A percentile compares a stretch with the other conserved stretches of the same genome.
Evolutionary conservation across 2,113 vertebrate genomes (phyloP).

Genomic region (Macheiramphus alcinus): DNA sequence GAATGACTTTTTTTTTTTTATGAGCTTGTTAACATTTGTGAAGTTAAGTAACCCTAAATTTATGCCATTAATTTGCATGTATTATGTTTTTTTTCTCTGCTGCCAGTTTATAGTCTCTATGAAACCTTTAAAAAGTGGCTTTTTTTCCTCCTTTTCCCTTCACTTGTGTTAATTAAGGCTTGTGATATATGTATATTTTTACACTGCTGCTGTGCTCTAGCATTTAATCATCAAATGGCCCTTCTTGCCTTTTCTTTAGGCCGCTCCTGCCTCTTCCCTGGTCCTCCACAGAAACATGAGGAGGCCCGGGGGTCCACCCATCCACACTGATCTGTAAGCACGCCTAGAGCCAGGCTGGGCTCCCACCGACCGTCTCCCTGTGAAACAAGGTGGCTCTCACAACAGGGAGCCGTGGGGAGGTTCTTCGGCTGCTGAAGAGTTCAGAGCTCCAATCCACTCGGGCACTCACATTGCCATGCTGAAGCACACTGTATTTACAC

Average conservation of each 20-base stretch:
- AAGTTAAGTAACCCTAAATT: constrained; percentile 74
- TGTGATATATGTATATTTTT: constrained; percentile 59
- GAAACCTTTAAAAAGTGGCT: constrained; percentile 59
- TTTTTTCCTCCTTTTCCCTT: constrained; percentile 57
- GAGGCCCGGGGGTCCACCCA: background rate
- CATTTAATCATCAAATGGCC: constrained; percentile 48
- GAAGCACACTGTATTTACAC: constrained; percentile 55
- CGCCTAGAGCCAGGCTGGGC: background rate
- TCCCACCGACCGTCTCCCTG: background rate
- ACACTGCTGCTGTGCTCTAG: constrained; percentile 3
- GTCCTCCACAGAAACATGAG: background rate
- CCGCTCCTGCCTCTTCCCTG: background rate
- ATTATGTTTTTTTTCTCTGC: constrained; percentile 38
- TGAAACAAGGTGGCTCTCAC: background rate
- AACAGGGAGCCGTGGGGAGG: background rate
- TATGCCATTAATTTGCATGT: constrained; percentile 69
- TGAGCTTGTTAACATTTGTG: constrained; percentile 74
- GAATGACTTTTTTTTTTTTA: constrained; percentile 67
- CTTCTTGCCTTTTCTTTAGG: background rate
- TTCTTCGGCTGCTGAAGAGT: background rate
- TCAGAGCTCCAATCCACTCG: background rate
- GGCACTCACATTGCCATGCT: background rate
- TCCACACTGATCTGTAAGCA: background rate
- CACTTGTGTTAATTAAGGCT: constrained; percentile 66
- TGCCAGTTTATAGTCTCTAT: constrained; percentile 49